Percentiles rank a stretch among this genome's conserved stretches.
Evolutionary conservation across 2,888 invertebrate genomes (phyloP).

Genomic region (Erebia palarica): DNA sequence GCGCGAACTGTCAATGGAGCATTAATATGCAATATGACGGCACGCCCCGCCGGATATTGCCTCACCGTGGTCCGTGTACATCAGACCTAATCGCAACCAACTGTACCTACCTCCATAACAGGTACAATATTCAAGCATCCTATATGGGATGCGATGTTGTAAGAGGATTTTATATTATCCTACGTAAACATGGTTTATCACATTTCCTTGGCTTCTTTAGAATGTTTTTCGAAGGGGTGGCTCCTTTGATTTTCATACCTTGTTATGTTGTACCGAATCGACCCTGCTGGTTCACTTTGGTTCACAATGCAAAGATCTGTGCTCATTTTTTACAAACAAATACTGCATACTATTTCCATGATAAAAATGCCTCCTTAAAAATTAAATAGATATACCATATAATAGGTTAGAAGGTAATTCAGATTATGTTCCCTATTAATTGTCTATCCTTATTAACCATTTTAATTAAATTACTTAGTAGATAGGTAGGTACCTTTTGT

Average conservation of each 20-base stretch:
- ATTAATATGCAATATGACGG: constrained; percentile 30
- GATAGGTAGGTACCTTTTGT: no score
- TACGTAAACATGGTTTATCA: background rate
- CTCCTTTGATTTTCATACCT: background rate
- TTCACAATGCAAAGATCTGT: background rate
- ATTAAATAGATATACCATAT: no score
- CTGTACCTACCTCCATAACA: constrained; percentile 11
- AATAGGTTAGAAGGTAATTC: no score
- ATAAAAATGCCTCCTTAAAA: no score
- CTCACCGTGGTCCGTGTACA: background rate
- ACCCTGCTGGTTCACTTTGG: background rate
- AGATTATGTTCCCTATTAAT: no score
- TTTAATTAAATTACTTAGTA: no score
- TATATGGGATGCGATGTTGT: background rate
- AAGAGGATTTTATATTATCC: constrained; percentile 2
- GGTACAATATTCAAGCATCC: background rate
- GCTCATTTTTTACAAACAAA: no score
- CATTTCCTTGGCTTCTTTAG: background rate
- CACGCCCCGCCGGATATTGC: constrained; percentile 33
- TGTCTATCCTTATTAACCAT: no score
- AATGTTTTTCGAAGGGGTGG: background rate
- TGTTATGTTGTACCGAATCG: background rate
- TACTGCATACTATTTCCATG: no score
- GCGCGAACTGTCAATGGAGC: constrained; percentile 30
- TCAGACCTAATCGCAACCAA: constrained; percentile 10